Evolutionary conservation across 2,113 vertebrate species (phyloP).

Genomic region (Aegotheles bennettii): DNA sequence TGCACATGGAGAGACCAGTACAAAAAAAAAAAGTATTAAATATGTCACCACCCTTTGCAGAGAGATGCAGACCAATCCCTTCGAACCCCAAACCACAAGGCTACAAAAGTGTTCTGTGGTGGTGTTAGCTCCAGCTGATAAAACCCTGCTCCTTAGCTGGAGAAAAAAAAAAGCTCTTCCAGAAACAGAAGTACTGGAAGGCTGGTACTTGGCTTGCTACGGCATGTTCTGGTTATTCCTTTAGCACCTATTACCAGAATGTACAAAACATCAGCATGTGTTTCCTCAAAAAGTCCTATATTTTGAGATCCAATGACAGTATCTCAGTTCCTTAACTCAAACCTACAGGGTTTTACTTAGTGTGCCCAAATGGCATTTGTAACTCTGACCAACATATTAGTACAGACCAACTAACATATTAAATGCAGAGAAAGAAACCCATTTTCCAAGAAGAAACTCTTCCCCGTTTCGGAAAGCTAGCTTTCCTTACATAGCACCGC

Average conservation of each 20-base stretch:
- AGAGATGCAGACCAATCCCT: background rate
- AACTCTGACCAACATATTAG: background rate
- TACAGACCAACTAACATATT: too few relatives aligned
- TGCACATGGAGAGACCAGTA: too few relatives aligned
- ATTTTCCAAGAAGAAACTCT: background rate
- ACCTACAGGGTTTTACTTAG: background rate
- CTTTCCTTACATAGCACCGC: background rate
- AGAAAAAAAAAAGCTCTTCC: background rate
- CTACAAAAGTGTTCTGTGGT: background rate
- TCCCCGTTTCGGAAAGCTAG: background rate
- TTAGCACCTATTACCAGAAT: background rate
- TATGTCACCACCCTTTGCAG: background rate
- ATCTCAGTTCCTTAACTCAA: background rate
- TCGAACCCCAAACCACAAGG: background rate
- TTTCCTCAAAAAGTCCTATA: background rate
- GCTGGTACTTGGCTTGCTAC: background rate
- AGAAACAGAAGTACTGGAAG: background rate
- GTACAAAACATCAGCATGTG: fast-evolving
- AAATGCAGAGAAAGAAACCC: background rate
- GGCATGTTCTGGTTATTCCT: background rate
- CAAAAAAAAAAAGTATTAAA: too few relatives aligned
- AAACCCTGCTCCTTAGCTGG: background rate
- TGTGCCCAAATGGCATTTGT: background rate
- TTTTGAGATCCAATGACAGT: background rate
- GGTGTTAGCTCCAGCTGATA: background rate